Base-by-base conservation (phyloP, 2,888 invertebrate genomes). In the Lordiphosa fenestrarum region DNA sequence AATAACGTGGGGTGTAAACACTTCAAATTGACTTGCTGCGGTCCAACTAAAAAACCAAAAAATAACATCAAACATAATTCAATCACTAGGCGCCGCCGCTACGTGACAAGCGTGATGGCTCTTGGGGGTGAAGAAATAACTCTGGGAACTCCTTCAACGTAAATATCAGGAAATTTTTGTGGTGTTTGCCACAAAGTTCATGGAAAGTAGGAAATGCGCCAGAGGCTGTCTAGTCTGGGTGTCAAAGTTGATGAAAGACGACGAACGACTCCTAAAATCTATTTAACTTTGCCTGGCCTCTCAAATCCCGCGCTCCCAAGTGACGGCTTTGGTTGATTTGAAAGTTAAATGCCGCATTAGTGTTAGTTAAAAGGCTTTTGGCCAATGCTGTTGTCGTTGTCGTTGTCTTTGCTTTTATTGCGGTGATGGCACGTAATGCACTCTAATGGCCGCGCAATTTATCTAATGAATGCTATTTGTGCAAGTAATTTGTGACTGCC, bases 71-170 rank as follows among this genome's bases (percentile, higher is more conserved):
- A 65, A 66, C 54, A 66, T 68, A 67, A 66, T 68, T 62, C 51
- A 64, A 69, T 69, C 53, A 68, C 46, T 55, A 66, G 58, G 49
- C 58, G 53, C 44, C 42, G 65, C 65, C 64, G 58, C 68, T 71
- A 70, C 69, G 70, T 68, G 72, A 71, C 52, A 53, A 61, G 60
- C 72, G 71, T 72, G 72, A 71, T 67, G 71, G 44, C 70, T 60
- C 46, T 54, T 25, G 53, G 71, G 50, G 35, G 50, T 7, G 5
- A 10, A 9, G 4, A 21, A 53, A 49, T 47, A 63, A 66, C 54
- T 63, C 63, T 63, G 63, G 66, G 63, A 63, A 63, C 50, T 52
- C 33, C 39, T 55, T 3, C 42, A 44, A 41, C 64, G 63, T 69
- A 67, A 67, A 67, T 69, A 52, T 54, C 21, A 40, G 38, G 39